These are phyloP conservation scores for Chromis chromis DNA, from an alignment of 2,797 vertebrate genomes.

Conservation along the genomic window DNA sequence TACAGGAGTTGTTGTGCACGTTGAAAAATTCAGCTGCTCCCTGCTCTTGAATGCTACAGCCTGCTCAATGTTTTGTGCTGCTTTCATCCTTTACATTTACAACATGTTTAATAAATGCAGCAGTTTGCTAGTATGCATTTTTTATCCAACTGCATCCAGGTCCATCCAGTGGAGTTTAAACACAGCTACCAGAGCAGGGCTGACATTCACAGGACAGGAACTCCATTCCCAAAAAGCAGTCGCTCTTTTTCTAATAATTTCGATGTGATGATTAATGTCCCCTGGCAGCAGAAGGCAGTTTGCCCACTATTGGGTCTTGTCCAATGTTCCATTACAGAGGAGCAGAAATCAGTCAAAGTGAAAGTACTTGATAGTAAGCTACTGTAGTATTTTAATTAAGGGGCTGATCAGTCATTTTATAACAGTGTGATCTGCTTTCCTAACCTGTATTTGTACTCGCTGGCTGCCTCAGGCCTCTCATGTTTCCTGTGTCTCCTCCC, in stretches of 20 bases:
- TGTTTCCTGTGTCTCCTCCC: conserved; percentile 36
- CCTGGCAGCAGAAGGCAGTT: conserved; percentile 52
- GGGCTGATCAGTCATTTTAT: conserved; percentile 32
- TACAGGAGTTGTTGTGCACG: conserved; percentile 10
- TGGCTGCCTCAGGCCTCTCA: conserved; percentile 23
- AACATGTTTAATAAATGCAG: neutral
- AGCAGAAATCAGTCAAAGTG: conserved; percentile 61
- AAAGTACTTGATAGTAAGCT: conserved; percentile 56
- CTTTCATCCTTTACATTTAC: neutral
- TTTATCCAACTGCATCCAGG: conserved; percentile 2
- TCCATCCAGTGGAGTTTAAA: conserved; percentile 10
- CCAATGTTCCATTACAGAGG: conserved; percentile 57
- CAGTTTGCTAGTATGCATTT: neutral
- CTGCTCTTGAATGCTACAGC: neutral
- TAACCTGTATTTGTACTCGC: conserved; percentile 27
- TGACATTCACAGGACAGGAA: conserved; percentile 27
- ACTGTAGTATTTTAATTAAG: conserved; percentile 48
- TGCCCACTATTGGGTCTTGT: conserved; percentile 49
- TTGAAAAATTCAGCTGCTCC: neutral
- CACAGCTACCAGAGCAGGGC: conserved; percentile 16
- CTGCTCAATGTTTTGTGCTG: neutral
- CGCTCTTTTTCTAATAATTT: conserved; percentile 51
- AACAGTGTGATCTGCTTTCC: conserved; percentile 34
- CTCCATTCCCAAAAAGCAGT: conserved; percentile 33
- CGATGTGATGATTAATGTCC: conserved; percentile 58